Evolutionary conservation across 2,888 invertebrate genomes (phyloP), one percentile per base, ranked within the genome.

Genomic region (Ecdyonurus torrentis): DNA sequence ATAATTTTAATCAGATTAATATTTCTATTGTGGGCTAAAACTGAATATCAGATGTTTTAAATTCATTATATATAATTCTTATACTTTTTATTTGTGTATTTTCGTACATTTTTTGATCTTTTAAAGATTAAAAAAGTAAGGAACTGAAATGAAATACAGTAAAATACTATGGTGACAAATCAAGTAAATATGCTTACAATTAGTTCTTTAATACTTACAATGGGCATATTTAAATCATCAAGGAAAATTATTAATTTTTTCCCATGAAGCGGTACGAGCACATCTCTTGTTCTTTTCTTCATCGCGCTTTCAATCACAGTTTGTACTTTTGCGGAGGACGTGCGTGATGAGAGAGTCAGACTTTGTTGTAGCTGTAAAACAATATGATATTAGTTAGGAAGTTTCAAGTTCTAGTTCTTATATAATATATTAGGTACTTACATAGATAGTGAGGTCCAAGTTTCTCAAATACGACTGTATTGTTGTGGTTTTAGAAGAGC

Each of bases 181-280:
- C n/a, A n/a, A n/a, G n/a, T n/a, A n/a, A n/a, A n/a, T n/a, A n/a
- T n/a, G n/a, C n/a, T n/a, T n/a, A n/a, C n/a, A n/a, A n/a, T n/a
- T n/a, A n/a, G n/a, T n/a, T n/a, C n/a, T n/a, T n/a, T n/a, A 62
- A 18, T n/a, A 25, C 58, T 19, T 59, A 87, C 86, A 75, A 86
- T 82, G 37, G 95, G 94, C 93, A 94, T 94, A 72, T 94, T 93
- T 86, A 95, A 87, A 71, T 96, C 94, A 71, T 96, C 95, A 67
- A 95, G 87, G 71, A 95, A 96, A 66, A 91, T 83, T 52, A 94
- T 81, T 72, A 95, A 81, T 70, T 88, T 87, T 76, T 92, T 95
- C 37, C 94, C 94, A 64, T 89, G 82, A 0, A 92, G 89, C 50
- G 95, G 95, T 0, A 93, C 94, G 71, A 87, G 94, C 2, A 87